Percentiles rank a stretch among this genome's conserved stretches.
Evolutionary conservation across 2,888 invertebrate genomes (phyloP).

Genomic region (Tetragonisca angustula): DNA sequence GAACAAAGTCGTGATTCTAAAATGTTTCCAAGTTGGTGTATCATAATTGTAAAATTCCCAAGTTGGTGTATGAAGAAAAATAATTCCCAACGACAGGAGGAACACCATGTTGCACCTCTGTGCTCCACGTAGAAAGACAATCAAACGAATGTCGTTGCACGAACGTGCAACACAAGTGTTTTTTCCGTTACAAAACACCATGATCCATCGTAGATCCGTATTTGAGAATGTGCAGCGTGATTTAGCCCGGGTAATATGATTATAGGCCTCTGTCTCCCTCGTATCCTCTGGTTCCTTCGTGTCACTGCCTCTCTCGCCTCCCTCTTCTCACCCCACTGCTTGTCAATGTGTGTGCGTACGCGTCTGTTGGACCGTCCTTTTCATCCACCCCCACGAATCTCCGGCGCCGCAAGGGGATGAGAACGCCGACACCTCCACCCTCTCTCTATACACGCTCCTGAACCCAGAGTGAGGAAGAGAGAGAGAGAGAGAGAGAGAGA

Average conservation of each 20-base stretch:
- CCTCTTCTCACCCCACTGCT: constrained; percentile 54
- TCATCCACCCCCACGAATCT: constrained; percentile 65
- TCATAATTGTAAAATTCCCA: too few species aligned
- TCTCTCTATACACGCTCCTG: constrained; percentile 61
- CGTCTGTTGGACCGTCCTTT: constrained; percentile 62
- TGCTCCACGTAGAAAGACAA: not conserved
- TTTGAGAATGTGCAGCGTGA: constrained; percentile 81
- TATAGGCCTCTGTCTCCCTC: constrained; percentile 70
- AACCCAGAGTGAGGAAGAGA: constrained; percentile 55
- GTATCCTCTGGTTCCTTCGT: not conserved
- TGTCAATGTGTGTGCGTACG: constrained; percentile 22
- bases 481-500: not conserved
- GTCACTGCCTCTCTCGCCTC: constrained; percentile 44
- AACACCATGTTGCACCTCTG: not conserved
- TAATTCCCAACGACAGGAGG: not conserved
- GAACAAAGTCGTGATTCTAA: too few species aligned
- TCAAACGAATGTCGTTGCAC: constrained; percentile 21
- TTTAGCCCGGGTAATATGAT: constrained; percentile 81
- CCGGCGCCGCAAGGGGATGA: constrained; percentile 55
- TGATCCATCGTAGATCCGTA: constrained; percentile 60
- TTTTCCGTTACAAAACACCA: constrained; percentile 43
- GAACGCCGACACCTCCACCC: constrained; percentile 66
- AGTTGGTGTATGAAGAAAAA: too few species aligned
- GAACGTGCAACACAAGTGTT: not conserved
- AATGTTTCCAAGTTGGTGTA: too few species aligned